Evolutionary conservation across 30 jellyfish, hydroid and myxozoan genomes (phyloP), one percentile per base, ranked within the genome.

Genomic region (Nemopilema nomurai): DNA sequence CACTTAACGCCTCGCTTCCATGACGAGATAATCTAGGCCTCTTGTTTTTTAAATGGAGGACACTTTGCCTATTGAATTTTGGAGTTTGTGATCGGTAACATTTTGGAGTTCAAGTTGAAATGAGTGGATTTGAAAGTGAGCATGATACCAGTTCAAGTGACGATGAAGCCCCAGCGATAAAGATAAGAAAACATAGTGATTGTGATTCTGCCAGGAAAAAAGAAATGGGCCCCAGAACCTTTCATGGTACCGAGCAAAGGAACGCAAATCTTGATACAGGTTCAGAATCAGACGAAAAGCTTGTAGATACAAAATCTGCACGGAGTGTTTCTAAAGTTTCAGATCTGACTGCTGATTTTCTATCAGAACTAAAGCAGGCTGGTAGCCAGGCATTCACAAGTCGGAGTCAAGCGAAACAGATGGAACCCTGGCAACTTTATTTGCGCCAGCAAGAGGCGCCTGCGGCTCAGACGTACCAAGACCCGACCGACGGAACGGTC

Each of bases 401-500:
- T 26, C 31, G 19, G 7, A 57, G 49, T 13, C 83, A 73, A 32
- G 63, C 4, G 21, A 22, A 20, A 16, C 6, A 41, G 13, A 28
- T 51, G 31, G 90, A 87, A 49, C 96, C 96, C 24, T 87, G 96
- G 96, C 90, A 87, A 25, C 82, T 52, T 22, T 87, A 87, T 51
- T 80, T 87, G 69, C 83, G 79, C 28, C 87, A 87, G 73, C 53
- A 66, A 1, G 71, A 87, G 28, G 63, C 82, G 13, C 51, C 85
- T 4, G 91, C 64, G 13, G 26, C 77, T 17, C 83, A 93, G 71
- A 95, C 97, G 20, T 90, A 90, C 73, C 86, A 97, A 30, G 99
- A 96, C 81, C 99, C 97, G 17, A 86, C 70, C 41, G 99, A 96
- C 81, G 99, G 99, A 25, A 96, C 99, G 1, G 92, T 96, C 32